A percentile compares a stretch with the other conserved stretches of the same genome.
Evolutionary conservation across 2,113 vertebrate species (phyloP).

Genomic region (Poeciliopsis turrubarensis): DNA sequence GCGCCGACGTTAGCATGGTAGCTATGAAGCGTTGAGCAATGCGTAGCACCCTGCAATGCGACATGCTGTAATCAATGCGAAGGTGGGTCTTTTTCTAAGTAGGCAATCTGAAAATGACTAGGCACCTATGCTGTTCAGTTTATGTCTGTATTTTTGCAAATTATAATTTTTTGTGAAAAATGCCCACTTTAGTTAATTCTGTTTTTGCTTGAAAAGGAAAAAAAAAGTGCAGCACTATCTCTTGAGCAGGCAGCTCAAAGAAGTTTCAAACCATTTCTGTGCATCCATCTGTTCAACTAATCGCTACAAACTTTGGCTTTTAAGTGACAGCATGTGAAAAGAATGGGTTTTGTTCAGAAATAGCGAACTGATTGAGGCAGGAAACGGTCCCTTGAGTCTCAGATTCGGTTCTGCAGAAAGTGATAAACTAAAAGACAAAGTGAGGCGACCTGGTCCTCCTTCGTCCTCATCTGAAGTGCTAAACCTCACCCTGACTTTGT

Average conservation of each 20-base stretch:
- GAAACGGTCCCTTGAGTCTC: conserved; percentile 42
- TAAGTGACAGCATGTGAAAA: not conserved
- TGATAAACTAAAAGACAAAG: conserved; percentile 65
- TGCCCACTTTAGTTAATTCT: not conserved
- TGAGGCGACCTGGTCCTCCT: conserved; percentile 53
- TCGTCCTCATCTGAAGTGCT: conserved; percentile 66
- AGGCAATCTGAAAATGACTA: conserved; percentile 18
- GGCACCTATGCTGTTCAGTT: conserved; percentile 10
- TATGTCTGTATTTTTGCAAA: conserved; percentile 27
- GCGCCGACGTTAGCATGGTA: conserved; percentile 28
- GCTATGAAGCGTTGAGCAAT: conserved; percentile 39
- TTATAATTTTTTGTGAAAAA: not conserved
- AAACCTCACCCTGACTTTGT: conserved; percentile 73
- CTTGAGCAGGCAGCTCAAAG: not conserved
- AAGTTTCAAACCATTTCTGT: conserved; percentile 10
- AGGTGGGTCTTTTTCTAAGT: conserved; percentile 17
- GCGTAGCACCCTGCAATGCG: conserved; percentile 42
- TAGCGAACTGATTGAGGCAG: conserved; percentile 27
- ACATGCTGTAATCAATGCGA: conserved; percentile 27
- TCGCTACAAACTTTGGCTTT: conserved; percentile 4
- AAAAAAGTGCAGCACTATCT: not conserved
- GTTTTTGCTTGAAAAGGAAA: conserved; percentile 8
- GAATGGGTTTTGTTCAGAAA: conserved; percentile 7
- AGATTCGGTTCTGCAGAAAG: conserved; percentile 46
- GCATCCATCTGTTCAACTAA: conserved; percentile 14